These are phyloP conservation scores for Nesoenas mayeri DNA, from an alignment of 2,113 vertebrate species.

Conservation along the genomic window DNA sequence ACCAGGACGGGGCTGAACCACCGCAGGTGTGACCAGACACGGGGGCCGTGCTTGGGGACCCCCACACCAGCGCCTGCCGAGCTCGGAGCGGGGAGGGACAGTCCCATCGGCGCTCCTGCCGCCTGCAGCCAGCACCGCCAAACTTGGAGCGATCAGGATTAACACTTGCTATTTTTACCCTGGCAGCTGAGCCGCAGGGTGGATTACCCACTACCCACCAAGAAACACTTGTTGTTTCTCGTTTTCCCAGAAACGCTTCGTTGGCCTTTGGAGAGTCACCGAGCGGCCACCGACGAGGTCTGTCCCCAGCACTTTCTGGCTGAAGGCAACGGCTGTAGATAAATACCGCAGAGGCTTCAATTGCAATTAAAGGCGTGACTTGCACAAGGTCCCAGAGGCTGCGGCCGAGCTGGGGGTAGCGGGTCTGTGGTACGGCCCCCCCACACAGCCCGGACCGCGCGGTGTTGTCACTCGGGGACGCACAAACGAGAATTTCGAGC, in stretches of 20 bases:
- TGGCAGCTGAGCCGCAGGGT: background rate
- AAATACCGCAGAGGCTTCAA: background rate
- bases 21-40: background rate
- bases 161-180: background rate
- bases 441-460: background rate
- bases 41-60: too few relatives aligned
- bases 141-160: background rate
- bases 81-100: background rate
- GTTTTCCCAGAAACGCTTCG: too few relatives aligned
- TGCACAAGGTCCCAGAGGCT: background rate
- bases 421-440: background rate
- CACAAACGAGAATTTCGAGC: background rate
- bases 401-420: background rate
- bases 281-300: background rate
- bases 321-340: background rate
- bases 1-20: background rate
- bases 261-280: background rate
- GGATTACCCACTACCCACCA: background rate
- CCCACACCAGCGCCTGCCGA: too few relatives aligned
- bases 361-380: background rate
- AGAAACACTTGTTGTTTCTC: too few relatives aligned
- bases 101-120: background rate
- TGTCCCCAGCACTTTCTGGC: rapidly evolving
- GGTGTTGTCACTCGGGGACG: rapidly evolving
- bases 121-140: background rate